Conservation (phyloP, 1,140 invertebrate species). For the Aphelinus certus region DNA sequence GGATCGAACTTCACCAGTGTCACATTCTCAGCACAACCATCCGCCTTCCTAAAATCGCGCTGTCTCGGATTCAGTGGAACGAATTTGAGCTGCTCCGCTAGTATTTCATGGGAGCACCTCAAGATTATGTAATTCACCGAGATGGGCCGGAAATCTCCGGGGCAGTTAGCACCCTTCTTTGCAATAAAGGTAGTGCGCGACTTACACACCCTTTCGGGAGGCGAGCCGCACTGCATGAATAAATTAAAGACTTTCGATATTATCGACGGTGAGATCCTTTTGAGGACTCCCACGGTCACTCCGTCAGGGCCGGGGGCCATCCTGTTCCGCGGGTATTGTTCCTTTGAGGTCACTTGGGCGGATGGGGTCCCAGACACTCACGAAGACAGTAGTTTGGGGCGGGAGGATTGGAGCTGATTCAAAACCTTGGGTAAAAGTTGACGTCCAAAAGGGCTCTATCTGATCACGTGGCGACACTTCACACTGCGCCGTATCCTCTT, state of each 20-base stretch:
- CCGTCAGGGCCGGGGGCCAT: slow-evolving; percentile 34
- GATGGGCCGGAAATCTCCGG: slow-evolving; percentile 52
- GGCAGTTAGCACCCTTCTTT: slow-evolving; percentile 5
- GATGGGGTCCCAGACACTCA: slow-evolving; percentile 13
- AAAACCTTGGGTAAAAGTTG: not conserved
- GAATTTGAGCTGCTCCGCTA: slow-evolving; percentile 46
- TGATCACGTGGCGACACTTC: not conserved
- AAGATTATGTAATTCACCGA: slow-evolving; percentile 56
- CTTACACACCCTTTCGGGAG: slow-evolving; percentile 12
- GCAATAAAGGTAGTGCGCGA: slow-evolving; percentile 45
- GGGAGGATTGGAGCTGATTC: not conserved
- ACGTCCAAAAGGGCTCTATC: slow-evolving; percentile 25
- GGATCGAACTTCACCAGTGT: slow-evolving; percentile 34
- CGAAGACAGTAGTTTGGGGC: not conserved
- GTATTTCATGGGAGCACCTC: slow-evolving; percentile 51
- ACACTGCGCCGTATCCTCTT: not conserved
- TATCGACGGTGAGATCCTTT: not conserved
- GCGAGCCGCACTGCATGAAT: slow-evolving; percentile 2
- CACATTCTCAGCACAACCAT: slow-evolving; percentile 48
- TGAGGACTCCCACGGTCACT: not conserved
- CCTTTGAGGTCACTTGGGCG: not conserved
- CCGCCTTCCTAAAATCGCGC: slow-evolving; percentile 38
- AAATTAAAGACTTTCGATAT: slow-evolving; percentile 23
- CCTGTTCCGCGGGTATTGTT: not conserved
- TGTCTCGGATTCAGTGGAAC: slow-evolving; percentile 41